Evolutionary conservation across 2,888 invertebrate genomes (phyloP).

Genomic region (Galeruca laticollis): DNA sequence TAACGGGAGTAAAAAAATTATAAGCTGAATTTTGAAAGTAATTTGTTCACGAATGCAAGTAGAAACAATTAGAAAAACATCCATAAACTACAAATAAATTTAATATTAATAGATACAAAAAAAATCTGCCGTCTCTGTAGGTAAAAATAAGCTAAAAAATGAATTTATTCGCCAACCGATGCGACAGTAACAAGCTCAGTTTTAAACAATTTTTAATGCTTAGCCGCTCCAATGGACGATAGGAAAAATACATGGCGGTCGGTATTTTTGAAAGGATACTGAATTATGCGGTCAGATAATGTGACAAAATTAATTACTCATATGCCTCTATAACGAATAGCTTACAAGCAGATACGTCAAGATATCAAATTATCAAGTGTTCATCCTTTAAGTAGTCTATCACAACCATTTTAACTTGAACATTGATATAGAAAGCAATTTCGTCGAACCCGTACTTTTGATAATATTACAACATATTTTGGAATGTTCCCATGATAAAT

Average conservation of each 20-base stretch:
- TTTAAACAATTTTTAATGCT: constrained; percentile 21
- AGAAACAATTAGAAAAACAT: too few species aligned
- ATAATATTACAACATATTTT: too few species aligned
- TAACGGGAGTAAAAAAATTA: too few species aligned
- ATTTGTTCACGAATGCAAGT: too few species aligned
- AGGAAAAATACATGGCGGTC: constrained; percentile 14
- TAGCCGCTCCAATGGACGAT: constrained; percentile 3
- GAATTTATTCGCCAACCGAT: constrained; percentile 5
- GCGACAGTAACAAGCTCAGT: constrained; percentile 1
- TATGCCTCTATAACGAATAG: constrained; percentile 22
- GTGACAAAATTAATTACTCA: constrained; percentile 32
- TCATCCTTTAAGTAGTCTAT: constrained; percentile 27
- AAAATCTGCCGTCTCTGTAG: neutral
- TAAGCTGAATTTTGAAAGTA: too few species aligned
- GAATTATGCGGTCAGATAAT: constrained; percentile 31
- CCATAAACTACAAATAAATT: too few species aligned
- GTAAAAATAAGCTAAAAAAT: neutral
- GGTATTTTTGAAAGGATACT: constrained; percentile 24
- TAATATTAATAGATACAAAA: neutral
- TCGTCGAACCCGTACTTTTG: neutral
- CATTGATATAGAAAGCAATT: constrained; percentile 7
- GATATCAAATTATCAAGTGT: constrained; percentile 30
- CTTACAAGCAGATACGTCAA: constrained; percentile 30
- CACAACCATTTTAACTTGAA: constrained; percentile 10
- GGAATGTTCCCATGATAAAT: too few species aligned